Percentiles rank a stretch among this genome's conserved stretches.
These are phyloP conservation scores for Agrypnus murinus DNA, from an alignment of 2,888 invertebrate genomes.

Conservation along the genomic window DNA sequence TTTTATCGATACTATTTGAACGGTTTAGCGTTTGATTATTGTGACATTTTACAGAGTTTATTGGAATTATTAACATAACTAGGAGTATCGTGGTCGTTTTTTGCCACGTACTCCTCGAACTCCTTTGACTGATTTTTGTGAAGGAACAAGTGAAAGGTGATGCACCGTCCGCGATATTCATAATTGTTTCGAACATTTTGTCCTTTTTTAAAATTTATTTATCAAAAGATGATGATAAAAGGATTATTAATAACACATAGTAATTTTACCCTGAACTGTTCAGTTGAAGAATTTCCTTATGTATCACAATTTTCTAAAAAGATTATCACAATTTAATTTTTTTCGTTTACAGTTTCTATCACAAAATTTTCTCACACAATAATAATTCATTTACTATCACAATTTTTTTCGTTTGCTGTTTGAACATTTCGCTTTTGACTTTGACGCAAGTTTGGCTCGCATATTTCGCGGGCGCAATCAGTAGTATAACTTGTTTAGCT, in stretches of 20 bases:
- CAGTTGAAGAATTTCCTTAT: slow-evolving; percentile 7
- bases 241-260: slow-evolving; percentile 19
- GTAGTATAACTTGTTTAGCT: slow-evolving; percentile 3
- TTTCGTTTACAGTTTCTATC: slow-evolving; percentile 23
- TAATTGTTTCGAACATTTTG: slow-evolving; percentile 24
- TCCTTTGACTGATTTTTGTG: slow-evolving; percentile 31
- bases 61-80: slow-evolving; percentile 37
- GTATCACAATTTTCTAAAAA: slow-evolving; percentile 28
- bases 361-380: slow-evolving; percentile 35
- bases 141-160: slow-evolving; percentile 21
- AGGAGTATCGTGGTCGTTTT: slow-evolving; percentile 35
- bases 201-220: neutral
- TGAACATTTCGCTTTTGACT: slow-evolving; percentile 38
- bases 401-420: slow-evolving; percentile 48
- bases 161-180: slow-evolving; percentile 7
- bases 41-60: slow-evolving; percentile 50
- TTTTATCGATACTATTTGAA: slow-evolving; percentile 53
- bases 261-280: slow-evolving; percentile 16
- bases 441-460: slow-evolving; percentile 24
- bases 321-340: slow-evolving; percentile 36
- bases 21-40: slow-evolving; percentile 45
- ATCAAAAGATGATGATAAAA: neutral
- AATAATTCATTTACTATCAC: slow-evolving; percentile 37
- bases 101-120: slow-evolving; percentile 40
- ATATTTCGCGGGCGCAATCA: slow-evolving; percentile 26